A percentile compares a stretch with the other conserved stretches of the same genome.
Evolutionary conservation across 2,797 vertebrate genomes (phyloP).

Genomic region (Gadopsis marmoratus): DNA sequence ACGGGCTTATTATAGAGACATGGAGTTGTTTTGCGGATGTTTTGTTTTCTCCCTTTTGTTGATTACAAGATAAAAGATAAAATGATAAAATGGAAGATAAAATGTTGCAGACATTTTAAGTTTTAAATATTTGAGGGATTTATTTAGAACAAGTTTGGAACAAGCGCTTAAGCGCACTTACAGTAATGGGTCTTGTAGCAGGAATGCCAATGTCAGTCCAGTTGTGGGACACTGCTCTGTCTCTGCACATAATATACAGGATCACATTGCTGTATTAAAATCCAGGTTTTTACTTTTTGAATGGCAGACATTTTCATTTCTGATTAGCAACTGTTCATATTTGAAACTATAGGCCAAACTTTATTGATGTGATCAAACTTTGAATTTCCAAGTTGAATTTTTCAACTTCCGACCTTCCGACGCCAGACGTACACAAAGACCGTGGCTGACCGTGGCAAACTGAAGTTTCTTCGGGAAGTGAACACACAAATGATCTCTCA

Average conservation of each 20-base stretch:
- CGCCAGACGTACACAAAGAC: too few relatives aligned
- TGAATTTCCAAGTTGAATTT: background rate
- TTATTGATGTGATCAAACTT: background rate
- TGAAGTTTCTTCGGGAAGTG: too few relatives aligned
- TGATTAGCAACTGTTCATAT: background rate
- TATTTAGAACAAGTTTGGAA: slow-evolving; percentile 35
- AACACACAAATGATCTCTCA: too few relatives aligned
- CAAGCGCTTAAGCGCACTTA: slow-evolving; percentile 1
- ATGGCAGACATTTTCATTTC: background rate
- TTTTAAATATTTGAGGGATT: slow-evolving; percentile 37
- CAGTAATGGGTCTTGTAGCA: slow-evolving; percentile 24
- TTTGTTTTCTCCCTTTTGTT: slow-evolving; percentile 51
- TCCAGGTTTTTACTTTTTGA: background rate
- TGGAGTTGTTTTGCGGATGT: slow-evolving; percentile 27
- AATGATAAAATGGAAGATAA: too few relatives aligned
- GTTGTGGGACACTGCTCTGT: background rate
- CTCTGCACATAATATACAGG: background rate
- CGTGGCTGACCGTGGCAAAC: background rate
- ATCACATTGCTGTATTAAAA: background rate
- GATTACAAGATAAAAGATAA: slow-evolving; percentile 47
- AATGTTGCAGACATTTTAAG: slow-evolving; percentile 27
- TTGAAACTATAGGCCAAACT: background rate
- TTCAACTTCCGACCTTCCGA: too few relatives aligned
- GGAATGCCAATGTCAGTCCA: background rate
- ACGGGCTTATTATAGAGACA: slow-evolving; percentile 43